Evolutionary conservation across 2,113 vertebrate genomes (phyloP).

Genomic region (Plectropomus leopardus): DNA sequence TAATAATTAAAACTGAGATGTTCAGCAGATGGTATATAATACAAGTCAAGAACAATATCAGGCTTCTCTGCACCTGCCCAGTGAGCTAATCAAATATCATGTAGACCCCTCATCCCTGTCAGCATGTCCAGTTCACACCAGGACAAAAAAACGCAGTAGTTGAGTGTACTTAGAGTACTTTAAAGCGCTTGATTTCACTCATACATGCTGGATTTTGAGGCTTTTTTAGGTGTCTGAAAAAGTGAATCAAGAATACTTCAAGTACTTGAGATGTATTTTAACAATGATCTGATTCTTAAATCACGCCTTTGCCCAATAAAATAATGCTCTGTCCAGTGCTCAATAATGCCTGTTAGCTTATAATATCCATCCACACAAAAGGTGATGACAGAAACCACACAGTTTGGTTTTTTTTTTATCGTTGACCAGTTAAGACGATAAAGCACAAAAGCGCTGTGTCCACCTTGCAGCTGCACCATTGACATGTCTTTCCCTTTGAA

Average conservation of each 20-base stretch:
- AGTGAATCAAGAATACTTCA: slow-evolving; percentile 34
- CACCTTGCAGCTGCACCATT: slow-evolving; percentile 29
- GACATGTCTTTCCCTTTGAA: slow-evolving; percentile 39
- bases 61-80: background rate
- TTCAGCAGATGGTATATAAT: slow-evolving; percentile 55
- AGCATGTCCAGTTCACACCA: slow-evolving; percentile 21
- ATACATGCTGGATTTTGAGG: background rate
- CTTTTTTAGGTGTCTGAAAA: slow-evolving; percentile 15
- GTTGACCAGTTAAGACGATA: slow-evolving; percentile 31
- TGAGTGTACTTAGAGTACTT: slow-evolving; percentile 1
- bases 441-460: slow-evolving; percentile 26
- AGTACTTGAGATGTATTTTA: slow-evolving; percentile 44
- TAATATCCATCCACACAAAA: slow-evolving; percentile 19
- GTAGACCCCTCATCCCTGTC: background rate
- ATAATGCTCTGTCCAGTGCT: slow-evolving; percentile 4
- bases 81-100: slow-evolving; percentile 32
- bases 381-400: slow-evolving; percentile 26
- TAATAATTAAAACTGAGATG: slow-evolving; percentile 34
- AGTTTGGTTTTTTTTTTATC: slow-evolving; percentile 25
- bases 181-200: slow-evolving; percentile 10
- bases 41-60: slow-evolving; percentile 39
- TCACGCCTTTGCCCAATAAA: slow-evolving; percentile 8
- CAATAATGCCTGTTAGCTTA: slow-evolving; percentile 35
- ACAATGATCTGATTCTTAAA: slow-evolving; percentile 15
- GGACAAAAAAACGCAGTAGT: slow-evolving; percentile 22